Percentiles rank a stretch among this genome's conserved stretches.
phyloP scores from a whole-genome alignment of 2,888 invertebrate genomes.

The Lymantria dispar region DNA sequence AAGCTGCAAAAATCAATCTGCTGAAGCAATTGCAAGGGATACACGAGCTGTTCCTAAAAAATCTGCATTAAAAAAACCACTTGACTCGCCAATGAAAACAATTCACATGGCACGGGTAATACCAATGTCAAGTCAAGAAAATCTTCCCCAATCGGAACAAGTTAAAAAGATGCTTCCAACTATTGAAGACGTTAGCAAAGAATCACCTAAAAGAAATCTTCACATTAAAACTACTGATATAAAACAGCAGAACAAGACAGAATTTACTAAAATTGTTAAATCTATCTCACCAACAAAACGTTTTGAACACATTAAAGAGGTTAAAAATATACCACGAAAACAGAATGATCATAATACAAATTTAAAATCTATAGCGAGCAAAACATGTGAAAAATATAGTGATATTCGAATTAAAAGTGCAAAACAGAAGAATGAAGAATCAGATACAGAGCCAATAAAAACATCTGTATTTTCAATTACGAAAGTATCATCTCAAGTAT shows the following conservation, averaged over 20 bases:
- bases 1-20: slow-evolving; percentile 4
- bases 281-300: not conserved
- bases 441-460: not conserved
- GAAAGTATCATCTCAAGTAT: not conserved
- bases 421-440: not conserved
- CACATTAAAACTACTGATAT: not conserved
- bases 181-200: not conserved
- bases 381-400: not conserved
- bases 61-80: slow-evolving; percentile 13
- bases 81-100: not conserved
- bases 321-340: not conserved
- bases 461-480: not conserved
- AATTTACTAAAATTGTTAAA: not conserved
- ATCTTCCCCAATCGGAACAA: not conserved
- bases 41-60: slow-evolving; percentile 2
- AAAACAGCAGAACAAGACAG: not conserved
- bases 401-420: not conserved
- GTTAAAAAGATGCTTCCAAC: not conserved
- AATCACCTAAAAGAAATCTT: not conserved
- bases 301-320: not conserved
- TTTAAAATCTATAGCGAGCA: not conserved
- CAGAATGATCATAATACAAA: slow-evolving; percentile 1
- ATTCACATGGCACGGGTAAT: not conserved
- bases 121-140: slow-evolving; percentile 1
- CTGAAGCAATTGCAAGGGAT: slow-evolving; percentile 2